Evolutionary conservation across 1,140 invertebrate species (phyloP), one percentile per base, ranked within the genome.

Genomic region (Nilaparvata lugens): DNA sequence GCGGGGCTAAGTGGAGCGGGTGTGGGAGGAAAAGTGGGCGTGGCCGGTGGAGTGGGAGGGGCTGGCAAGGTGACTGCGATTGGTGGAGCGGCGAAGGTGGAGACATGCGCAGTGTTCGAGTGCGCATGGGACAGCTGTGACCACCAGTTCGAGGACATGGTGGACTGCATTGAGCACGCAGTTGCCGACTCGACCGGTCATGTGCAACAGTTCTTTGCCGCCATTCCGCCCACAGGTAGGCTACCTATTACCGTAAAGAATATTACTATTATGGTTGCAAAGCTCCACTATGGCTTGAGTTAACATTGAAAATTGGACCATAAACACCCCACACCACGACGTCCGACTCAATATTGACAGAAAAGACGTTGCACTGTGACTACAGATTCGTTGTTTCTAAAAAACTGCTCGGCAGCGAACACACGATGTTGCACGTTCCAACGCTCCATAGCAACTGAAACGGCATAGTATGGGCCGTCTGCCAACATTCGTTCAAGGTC

Each of bases 51-150:
- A 38, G 43, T 31, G 45, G 21, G 31, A 14, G 31, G 7, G 3
- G 31, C 1, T 35, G 31, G 31, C n/a, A n/a, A n/a, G n/a, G n/a
- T n/a, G n/a, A 21, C 38, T 19, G 48, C 52, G 13, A n/a, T 76
- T 14, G 67, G 70, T 2, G 57, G 60, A 64, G 62, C 45, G 25
- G 28, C 35, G 45, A 78, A 80, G 67, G 71, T 81, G 67, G 62
- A 48, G 25, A 28, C 45, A 43, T 78, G 80, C 67, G 71, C 82
- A 67, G 84, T 93, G 4, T 95, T 83, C 70, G 91, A 95, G 69
- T 97, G 94, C 69, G 80, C 83, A 25, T 97, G 93, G 93, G 90
- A 93, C 66, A 87, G 83, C 55, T 97, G 94, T 72, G 93, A 97
- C 71, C 91, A 78, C 73, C 93, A 96, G 75, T 97, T 95, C 72